Base-by-base conservation (phyloP, 2,113 vertebrate species). In the Chaetodon trifascialis region DNA sequence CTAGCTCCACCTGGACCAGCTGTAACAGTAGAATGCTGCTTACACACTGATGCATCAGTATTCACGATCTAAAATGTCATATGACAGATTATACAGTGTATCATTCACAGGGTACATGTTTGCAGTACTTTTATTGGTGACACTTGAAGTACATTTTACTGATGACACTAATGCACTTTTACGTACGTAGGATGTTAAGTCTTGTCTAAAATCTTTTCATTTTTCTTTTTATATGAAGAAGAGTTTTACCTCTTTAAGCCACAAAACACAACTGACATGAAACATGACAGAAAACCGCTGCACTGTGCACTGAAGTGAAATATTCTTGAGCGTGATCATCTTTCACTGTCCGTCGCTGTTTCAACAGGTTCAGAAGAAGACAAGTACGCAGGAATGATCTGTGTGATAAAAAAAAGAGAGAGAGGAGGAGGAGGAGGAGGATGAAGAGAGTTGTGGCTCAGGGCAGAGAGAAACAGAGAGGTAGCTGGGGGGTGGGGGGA, bases 401-500 rank as follows among this genome's bases (percentile, higher is more conserved):
- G 4, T 49, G 86, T 34, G 54, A 76, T 68, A 30, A 30, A 1
- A 68, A 69, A 67, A 73, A 11, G 44, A 82, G 36, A 36, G 11
- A n/a, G n/a, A n/a, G n/a, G n/a, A 19, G 38, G 56, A 64, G 6
- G 69, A 63, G 44, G 67, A 65, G 56, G 74, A 66, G 42, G 83
- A 75, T 52, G 91, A 79, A 67, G 73, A 73, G 81, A 56, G 83
- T 51, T 52, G 79, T 73, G 84, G 77, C 79, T 84, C 4, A 21
- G 84, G 88, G 90, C 83, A 82, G 74, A 75, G 73, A 69, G 89
- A 34, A 23, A 73, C 72, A 60, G 73, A 80, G 90, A 80, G 89
- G 80, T 88, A 90, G 91, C 89, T 91, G 80, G 87, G 55, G 89
- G 83, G 70, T 1, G 85, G 88, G 80, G 80, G 85, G 91, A 89